A percentile compares a stretch with the other conserved stretches of the same genome.
These are phyloP conservation scores for Diglossa brunneiventris DNA, from an alignment of 2,113 vertebrate genomes.

Conservation along the genomic window DNA sequence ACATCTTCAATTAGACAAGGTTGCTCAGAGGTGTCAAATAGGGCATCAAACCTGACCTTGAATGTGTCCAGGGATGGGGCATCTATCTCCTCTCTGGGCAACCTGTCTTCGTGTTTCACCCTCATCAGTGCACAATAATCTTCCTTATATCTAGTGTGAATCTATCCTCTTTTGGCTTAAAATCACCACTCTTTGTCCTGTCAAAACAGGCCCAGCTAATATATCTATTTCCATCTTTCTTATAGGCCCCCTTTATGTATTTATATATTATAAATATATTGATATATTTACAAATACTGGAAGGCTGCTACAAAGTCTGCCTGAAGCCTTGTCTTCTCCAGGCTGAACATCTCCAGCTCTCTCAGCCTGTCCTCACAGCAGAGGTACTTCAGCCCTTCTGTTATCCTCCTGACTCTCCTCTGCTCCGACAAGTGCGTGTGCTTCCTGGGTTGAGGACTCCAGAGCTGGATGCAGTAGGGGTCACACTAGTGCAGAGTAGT, in stretches of 20 bases:
- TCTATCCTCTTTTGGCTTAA: neutral
- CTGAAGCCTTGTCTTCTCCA: neutral
- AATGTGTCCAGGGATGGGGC: neutral
- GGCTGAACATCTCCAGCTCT: neutral
- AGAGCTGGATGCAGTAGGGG: neutral
- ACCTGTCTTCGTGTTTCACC: neutral
- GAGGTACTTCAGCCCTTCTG: neutral
- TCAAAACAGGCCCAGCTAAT: neutral
- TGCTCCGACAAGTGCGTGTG: neutral
- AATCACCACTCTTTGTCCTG: neutral
- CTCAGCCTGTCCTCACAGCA: neutral
- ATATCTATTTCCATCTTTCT: too few species aligned
- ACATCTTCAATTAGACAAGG: neutral
- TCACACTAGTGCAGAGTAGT: neutral
- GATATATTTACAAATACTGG: neutral
- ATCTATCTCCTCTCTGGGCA: neutral
- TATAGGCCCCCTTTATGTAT: too few species aligned
- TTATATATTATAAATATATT: too few species aligned
- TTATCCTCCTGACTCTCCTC: fast-evolving
- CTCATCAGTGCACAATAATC: too few species aligned
- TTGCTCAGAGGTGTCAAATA: neutral
- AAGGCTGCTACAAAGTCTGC: neutral
- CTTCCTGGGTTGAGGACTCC: neutral
- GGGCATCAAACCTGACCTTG: neutral
- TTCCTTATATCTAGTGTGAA: neutral